Evolutionary conservation across 2,113 vertebrate genomes (phyloP), one percentile per base, ranked within the genome.

Genomic region (Caloenas nicobarica): DNA sequence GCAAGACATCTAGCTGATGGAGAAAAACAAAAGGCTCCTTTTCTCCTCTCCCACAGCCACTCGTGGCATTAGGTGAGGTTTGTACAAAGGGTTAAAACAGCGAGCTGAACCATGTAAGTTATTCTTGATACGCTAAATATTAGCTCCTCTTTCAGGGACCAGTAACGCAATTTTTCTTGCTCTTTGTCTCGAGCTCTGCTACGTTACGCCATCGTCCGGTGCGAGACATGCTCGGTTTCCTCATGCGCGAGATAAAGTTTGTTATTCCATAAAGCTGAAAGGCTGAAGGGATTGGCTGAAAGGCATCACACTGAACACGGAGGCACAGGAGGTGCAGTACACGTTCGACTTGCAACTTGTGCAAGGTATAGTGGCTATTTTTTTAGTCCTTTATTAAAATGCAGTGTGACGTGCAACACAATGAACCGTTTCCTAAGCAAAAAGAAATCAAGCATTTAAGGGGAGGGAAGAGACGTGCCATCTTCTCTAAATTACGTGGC

Each of bases 141-240:
- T 54, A 66, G 33, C 48, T 84, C 34, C 3, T 31, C 54, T 28
- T 25, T 88, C 8, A 4, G 17, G 46, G 36, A 44, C 29, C n/a
- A 56, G 15, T 91, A 58, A 94, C 60, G 53, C 34, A 51, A 1
- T 34, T 78, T 77, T 65, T 38, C 42, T 71, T 86, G 31, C 24
- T 88, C 21, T 87, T 82, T 89, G 46, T 78, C 76, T 78, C 69
- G 68, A 99, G 99, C 98, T 99, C 26, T 98, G 99, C 97, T 99
- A 99, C 1, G 98, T 99, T 87, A 99, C 99, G 99, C 99, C 99
- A 3, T 99, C 99, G 0, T 99, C 99, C 78, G 99, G 99, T 44
- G 99, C 99, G 17, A 98, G 99, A 21, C 99, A 99, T 87, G 99
- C 99, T 58, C 99, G 99, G 98, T 99, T 99, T 92, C 99, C 99